Conservation (phyloP, 2,888 invertebrate genomes). For the Notodonta ziczac region DNA sequence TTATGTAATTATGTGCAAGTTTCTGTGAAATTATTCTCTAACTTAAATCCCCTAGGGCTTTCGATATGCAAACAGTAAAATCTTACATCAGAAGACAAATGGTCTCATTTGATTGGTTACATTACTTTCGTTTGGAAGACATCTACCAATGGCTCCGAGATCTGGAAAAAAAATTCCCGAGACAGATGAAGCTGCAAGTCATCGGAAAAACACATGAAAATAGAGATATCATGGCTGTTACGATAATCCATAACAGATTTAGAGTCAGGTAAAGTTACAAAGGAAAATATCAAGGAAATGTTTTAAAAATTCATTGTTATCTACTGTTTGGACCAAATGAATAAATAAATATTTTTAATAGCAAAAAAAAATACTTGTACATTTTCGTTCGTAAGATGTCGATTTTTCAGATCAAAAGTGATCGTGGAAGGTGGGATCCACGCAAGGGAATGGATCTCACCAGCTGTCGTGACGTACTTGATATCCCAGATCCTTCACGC, state of each 20-base stretch:
- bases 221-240: conserved; percentile 54
- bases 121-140: conserved; percentile 83
- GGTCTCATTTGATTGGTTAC: conserved; percentile 72
- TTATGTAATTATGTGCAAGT: too few relatives aligned
- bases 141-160: conserved; percentile 83
- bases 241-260: conserved; percentile 15
- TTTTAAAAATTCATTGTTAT: too few relatives aligned
- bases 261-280: background rate
- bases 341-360: too few relatives aligned
- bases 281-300: too few relatives aligned
- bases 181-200: conserved; percentile 56
- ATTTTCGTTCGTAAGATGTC: background rate
- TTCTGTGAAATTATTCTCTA: too few relatives aligned
- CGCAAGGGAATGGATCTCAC: conserved; percentile 89
- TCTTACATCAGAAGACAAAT: conserved; percentile 53
- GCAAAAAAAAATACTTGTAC: too few relatives aligned
- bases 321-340: too few relatives aligned
- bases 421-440: conserved; percentile 87
- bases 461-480: conserved; percentile 84
- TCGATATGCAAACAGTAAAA: conserved; percentile 57
- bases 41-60: conserved; percentile 43
- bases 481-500: conserved; percentile 78
- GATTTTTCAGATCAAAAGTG: conserved; percentile 41
- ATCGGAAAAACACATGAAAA: conserved; percentile 68
- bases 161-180: conserved; percentile 65